Conservation (phyloP, 2,113 vertebrate species). For the Istiophorus platypterus region DNA sequence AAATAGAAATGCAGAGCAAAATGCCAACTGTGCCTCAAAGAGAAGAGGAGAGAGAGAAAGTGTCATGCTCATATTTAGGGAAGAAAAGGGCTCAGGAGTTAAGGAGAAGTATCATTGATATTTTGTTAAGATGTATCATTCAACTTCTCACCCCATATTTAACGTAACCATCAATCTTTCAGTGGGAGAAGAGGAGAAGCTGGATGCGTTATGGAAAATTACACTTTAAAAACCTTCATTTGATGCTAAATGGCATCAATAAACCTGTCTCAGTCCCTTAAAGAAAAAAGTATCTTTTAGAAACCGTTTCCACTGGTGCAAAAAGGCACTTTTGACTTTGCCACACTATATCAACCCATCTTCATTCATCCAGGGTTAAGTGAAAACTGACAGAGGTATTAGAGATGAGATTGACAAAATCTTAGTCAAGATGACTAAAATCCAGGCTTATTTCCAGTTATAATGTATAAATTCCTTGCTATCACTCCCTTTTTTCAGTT, state of each 20-base stretch:
- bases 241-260: neutral
- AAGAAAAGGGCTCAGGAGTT: constrained; percentile 24
- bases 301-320: too few species aligned
- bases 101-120: neutral
- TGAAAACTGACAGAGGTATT: too few species aligned
- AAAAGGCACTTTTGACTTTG: too few species aligned
- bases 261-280: neutral
- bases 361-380: too few species aligned
- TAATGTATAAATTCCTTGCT: neutral
- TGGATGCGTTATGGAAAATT: neutral
- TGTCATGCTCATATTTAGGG: neutral
- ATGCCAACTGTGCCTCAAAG: constrained; percentile 41
- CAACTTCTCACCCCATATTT: neutral
- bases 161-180: neutral
- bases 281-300: too few species aligned
- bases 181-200: neutral
- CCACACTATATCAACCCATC: neutral
- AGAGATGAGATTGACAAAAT: too few species aligned
- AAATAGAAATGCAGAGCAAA: constrained; percentile 44
- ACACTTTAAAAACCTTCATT: too few species aligned
- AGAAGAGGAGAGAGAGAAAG: neutral
- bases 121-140: too few species aligned
- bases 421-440: too few species aligned
- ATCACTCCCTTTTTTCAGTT: neutral
- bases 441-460: too few species aligned